These are phyloP conservation scores for Pachycephala philippinensis DNA, from an alignment of 2,113 vertebrate genomes.

Conservation along the genomic window DNA sequence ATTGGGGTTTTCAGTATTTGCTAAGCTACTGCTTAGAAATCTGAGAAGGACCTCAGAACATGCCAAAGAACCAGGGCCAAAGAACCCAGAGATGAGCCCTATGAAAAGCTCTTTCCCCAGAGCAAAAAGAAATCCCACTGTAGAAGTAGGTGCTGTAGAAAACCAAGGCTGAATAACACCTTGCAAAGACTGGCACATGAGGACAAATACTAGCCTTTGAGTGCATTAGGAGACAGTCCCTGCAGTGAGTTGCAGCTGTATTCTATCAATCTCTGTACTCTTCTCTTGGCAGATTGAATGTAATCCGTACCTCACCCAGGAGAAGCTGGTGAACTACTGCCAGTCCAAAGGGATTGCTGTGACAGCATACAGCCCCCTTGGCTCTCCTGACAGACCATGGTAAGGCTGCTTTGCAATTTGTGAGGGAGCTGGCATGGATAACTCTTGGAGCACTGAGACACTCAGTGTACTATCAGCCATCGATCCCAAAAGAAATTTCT, in stretches of 20 bases:
- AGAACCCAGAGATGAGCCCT: not conserved
- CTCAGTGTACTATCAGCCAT: fast-evolving
- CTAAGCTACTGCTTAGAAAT: not conserved
- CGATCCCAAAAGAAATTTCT: not conserved
- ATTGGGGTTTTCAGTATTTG: not conserved
- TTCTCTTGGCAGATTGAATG: slow-evolving; percentile 80
- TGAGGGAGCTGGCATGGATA: not conserved
- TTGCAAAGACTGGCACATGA: not conserved
- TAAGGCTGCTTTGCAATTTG: slow-evolving; percentile 25
- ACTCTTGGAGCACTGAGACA: not conserved
- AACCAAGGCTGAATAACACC: not conserved
- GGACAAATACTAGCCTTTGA: not conserved
- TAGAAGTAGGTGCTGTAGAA: not conserved
- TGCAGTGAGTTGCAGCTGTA: not conserved
- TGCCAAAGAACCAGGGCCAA: not conserved
- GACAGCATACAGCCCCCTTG: slow-evolving; percentile 92
- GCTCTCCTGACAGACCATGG: slow-evolving; percentile 92
- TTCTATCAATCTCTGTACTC: not conserved
- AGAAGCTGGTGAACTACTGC: slow-evolving; percentile 87
- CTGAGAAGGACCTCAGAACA: not conserved
- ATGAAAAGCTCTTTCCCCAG: not conserved
- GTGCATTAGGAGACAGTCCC: not conserved
- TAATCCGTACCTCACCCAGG: slow-evolving; percentile 90
- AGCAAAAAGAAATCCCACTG: not conserved
- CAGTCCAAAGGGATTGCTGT: slow-evolving; percentile 85